Evolutionary conservation across 2,888 invertebrate genomes (phyloP).

Genomic region (Yponomeuta sedellus): DNA sequence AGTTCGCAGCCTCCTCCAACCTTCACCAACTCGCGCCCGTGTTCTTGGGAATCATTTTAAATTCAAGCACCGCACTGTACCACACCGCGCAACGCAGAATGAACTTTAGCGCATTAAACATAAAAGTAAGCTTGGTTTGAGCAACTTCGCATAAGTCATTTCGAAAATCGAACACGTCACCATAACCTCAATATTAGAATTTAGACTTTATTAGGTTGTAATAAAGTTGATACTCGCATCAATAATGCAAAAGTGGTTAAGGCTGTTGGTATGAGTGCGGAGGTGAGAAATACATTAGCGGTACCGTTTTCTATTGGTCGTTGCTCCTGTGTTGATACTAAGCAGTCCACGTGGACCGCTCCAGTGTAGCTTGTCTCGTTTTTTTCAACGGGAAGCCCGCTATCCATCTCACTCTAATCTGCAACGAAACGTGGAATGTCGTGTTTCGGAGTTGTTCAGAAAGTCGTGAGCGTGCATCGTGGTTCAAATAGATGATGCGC

Average conservation of each 20-base stretch:
- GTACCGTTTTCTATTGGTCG: conserved; percentile 76
- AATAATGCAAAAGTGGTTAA: conserved; percentile 56
- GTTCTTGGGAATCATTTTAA: conserved; percentile 76
- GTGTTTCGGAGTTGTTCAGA: conserved; percentile 76
- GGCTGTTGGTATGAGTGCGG: conserved; percentile 71
- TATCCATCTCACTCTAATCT: conserved; percentile 74
- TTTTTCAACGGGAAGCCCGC: conserved; percentile 65
- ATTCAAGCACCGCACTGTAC: conserved; percentile 70
- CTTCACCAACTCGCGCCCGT: conserved; percentile 74
- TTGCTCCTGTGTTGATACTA: conserved; percentile 75
- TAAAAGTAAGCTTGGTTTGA: conserved; percentile 47
- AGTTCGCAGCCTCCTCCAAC: conserved; percentile 75
- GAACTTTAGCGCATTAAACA: conserved; percentile 37
- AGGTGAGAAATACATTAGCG: conserved; percentile 78
- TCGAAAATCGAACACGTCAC: conserved; percentile 48
- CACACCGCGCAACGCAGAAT: conserved; percentile 38
- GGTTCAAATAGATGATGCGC: conserved; percentile 54
- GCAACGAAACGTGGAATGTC: conserved; percentile 76
- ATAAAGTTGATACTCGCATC: conserved; percentile 58
- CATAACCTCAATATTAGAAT: conserved; percentile 39
- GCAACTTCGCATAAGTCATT: conserved; percentile 54
- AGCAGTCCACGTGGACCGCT: conserved; percentile 75
- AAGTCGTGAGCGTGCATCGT: conserved; percentile 77
- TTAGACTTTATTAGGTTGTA: conserved; percentile 43
- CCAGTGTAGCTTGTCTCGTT: conserved; percentile 69